These are phyloP conservation scores for Ploceus nigricollis DNA, from an alignment of 2,113 vertebrate species.

Conservation along the genomic window DNA sequence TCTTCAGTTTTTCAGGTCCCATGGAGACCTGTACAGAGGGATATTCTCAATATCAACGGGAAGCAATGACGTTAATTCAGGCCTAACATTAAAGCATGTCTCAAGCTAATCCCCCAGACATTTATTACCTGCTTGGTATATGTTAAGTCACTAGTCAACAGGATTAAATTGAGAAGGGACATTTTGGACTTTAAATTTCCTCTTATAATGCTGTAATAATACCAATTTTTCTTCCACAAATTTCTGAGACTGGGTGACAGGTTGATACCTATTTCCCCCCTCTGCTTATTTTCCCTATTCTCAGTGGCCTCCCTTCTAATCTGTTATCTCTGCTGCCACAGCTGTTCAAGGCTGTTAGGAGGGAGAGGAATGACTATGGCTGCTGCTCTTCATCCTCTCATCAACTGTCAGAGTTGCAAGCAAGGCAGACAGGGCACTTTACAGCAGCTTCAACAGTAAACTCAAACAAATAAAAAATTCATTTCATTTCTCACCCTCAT, in stretches of 20 bases:
- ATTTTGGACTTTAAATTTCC: neutral
- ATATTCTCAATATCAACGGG: neutral
- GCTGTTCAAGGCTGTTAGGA: neutral
- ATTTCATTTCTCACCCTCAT: neutral
- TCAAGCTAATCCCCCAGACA: neutral
- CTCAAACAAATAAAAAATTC: neutral
- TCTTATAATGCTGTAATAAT: neutral
- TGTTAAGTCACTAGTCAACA: neutral
- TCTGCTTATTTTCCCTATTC: neutral
- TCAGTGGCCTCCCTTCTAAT: neutral
- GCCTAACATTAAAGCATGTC: neutral
- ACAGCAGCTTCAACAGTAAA: neutral
- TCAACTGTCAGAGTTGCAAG: neutral
- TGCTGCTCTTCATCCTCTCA: neutral
- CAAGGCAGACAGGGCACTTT: neutral
- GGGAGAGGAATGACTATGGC: neutral
- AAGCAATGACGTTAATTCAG: neutral
- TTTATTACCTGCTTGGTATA: neutral
- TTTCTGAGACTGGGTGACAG: neutral
- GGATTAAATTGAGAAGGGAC: neutral
- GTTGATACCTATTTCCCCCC: neutral
- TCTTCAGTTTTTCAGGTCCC: neutral
- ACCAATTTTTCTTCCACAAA: neutral
- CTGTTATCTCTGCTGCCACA: neutral
- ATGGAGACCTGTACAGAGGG: neutral